Evolutionary conservation across 2,113 vertebrate species (phyloP).

Genomic region (Ameiurus melas): DNA sequence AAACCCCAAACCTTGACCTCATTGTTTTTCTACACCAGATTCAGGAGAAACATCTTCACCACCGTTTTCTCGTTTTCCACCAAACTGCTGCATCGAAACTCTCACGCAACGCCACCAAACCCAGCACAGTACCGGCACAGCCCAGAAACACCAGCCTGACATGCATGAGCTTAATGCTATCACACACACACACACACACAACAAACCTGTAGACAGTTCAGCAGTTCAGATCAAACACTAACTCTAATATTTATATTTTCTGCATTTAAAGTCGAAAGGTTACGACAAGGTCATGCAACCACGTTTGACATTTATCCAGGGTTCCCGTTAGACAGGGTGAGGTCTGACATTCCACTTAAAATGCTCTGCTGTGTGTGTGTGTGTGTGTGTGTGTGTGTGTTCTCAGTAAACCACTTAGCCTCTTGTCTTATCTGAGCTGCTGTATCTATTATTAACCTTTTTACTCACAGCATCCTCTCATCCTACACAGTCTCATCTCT

Average conservation of each 20-base stretch:
- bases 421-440: conserved; percentile 7
- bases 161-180: not conserved
- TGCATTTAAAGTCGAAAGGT: not conserved
- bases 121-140: not conserved
- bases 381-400: conserved; percentile 17
- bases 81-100: not conserved
- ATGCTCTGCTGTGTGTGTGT: conserved; percentile 6
- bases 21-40: not conserved
- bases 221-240: not conserved
- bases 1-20: not conserved
- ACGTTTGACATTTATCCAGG: not conserved
- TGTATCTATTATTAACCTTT: conserved; percentile 15
- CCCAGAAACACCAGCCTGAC: not conserved
- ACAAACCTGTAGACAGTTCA: not conserved
- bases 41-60: not conserved
- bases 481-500: not conserved
- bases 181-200: not conserved
- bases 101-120: not conserved
- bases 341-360: not conserved
- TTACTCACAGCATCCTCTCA: conserved; percentile 4
- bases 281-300: not conserved
- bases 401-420: not conserved
- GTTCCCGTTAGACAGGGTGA: not conserved
- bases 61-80: not conserved
- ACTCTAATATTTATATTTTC: not conserved